Percentiles rank a stretch among this genome's conserved stretches.
phyloP scores from a whole-genome alignment of 2,888 invertebrate species.

The Ornithoptera alexandrae region DNA sequence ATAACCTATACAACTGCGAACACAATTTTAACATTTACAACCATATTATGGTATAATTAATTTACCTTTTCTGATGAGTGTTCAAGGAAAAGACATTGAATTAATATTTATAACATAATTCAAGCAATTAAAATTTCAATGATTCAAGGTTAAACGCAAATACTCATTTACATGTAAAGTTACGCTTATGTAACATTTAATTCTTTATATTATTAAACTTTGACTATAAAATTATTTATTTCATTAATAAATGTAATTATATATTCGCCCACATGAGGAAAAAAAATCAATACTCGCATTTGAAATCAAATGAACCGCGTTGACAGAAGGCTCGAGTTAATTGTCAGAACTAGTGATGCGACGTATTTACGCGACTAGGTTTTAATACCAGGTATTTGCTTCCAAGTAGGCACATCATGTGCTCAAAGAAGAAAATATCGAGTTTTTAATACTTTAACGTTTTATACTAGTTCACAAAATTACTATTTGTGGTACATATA shows the following conservation, averaged over 20 bases:
- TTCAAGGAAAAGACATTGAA: not conserved
- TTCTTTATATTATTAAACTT: not conserved
- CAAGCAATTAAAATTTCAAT: constrained; percentile 6
- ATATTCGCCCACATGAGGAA: not conserved
- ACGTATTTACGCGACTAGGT: no score
- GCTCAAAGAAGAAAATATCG: no score
- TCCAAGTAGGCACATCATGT: no score
- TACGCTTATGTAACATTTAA: constrained; percentile 3
- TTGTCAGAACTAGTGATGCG: no score
- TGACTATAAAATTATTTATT: not conserved
- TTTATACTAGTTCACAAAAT: no score
- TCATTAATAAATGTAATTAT: not conserved
- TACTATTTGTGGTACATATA: no score
- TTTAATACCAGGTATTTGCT: no score
- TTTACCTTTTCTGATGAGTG: not conserved
- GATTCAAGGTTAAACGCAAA: constrained; percentile 22
- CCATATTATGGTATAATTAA: not conserved
- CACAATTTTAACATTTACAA: not conserved
- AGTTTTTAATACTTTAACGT: no score
- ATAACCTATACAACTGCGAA: constrained; percentile 2
- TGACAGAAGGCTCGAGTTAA: constrained; percentile 6
- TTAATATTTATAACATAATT: not conserved
- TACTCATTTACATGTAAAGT: not conserved
- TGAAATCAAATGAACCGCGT: constrained; percentile 30
- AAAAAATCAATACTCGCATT: constrained; percentile 6